These are phyloP conservation scores for Heliconius ethilla DNA, from an alignment of 2,888 invertebrate species.

Conservation along the genomic window DNA sequence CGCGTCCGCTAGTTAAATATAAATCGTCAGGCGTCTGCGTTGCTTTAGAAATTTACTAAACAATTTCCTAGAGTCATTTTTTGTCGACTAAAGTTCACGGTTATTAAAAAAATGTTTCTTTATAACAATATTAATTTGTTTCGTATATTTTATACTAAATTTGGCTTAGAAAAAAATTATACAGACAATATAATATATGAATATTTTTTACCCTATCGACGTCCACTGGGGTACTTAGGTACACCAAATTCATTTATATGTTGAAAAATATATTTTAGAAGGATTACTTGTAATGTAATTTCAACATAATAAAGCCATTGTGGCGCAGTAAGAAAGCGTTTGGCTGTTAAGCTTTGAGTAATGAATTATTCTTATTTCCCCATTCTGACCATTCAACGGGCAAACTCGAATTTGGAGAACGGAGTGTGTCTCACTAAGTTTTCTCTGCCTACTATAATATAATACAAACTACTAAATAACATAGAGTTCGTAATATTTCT, in stretches of 20 bases:
- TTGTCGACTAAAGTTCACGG: constrained; percentile 10
- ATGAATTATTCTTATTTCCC: background rate
- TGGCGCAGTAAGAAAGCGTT: background rate
- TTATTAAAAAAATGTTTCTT: background rate
- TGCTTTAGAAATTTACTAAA: background rate
- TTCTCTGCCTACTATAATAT: background rate
- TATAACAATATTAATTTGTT: background rate
- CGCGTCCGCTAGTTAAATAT: too few species aligned
- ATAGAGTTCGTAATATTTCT: background rate
- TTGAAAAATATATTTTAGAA: background rate
- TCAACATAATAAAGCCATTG: background rate
- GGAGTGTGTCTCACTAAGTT: background rate
- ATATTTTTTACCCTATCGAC: too few species aligned
- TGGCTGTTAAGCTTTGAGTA: background rate
- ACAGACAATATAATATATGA: background rate
- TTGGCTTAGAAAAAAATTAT: background rate
- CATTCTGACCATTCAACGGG: background rate
- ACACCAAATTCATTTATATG: background rate
- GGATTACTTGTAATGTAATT: background rate
- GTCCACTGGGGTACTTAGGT: too few species aligned
- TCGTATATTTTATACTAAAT: background rate
- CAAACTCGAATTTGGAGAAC: background rate
- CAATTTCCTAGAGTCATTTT: background rate
- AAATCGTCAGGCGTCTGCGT: background rate
- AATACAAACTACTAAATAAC: too few species aligned